Evolutionary conservation across 1,140 invertebrate genomes (phyloP).

Genomic region (Ylistrum balloti): DNA sequence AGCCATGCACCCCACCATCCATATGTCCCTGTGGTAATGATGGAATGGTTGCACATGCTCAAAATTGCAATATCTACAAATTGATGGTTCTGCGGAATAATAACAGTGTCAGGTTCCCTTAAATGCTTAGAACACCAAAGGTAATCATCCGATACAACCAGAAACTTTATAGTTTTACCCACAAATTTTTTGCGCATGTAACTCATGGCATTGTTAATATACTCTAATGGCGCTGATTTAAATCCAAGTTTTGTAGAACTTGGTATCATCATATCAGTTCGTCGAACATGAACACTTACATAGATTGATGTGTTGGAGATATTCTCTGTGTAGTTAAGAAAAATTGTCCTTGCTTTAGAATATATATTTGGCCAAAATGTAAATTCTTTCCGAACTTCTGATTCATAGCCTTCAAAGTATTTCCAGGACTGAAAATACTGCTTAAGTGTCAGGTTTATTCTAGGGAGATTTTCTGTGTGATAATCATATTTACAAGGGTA

Average conservation of each 20-base stretch:
- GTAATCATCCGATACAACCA: constrained; percentile 70
- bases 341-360: constrained; percentile 48
- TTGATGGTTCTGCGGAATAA: constrained; percentile 57
- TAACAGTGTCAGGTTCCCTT: constrained; percentile 43
- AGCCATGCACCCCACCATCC: constrained; percentile 78
- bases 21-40: constrained; percentile 75
- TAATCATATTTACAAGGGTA: constrained; percentile 55
- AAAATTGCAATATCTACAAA: constrained; percentile 76
- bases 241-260: constrained; percentile 61
- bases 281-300: constrained; percentile 69
- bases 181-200: constrained; percentile 58
- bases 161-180: constrained; percentile 58
- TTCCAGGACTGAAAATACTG: constrained; percentile 72
- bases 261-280: constrained; percentile 65
- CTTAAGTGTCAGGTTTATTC: constrained; percentile 54
- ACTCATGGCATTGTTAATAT: constrained; percentile 62
- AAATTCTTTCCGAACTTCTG: constrained; percentile 62
- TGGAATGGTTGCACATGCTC: constrained; percentile 70
- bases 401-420: constrained; percentile 64
- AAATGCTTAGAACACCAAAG: constrained; percentile 62
- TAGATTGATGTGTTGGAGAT: constrained; percentile 32
- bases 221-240: constrained; percentile 56
- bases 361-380: constrained; percentile 56
- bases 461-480: constrained; percentile 48
- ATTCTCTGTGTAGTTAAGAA: constrained; percentile 19